Conservation (phyloP, 2,113 vertebrate genomes). For the Polypterus senegalus region DNA sequence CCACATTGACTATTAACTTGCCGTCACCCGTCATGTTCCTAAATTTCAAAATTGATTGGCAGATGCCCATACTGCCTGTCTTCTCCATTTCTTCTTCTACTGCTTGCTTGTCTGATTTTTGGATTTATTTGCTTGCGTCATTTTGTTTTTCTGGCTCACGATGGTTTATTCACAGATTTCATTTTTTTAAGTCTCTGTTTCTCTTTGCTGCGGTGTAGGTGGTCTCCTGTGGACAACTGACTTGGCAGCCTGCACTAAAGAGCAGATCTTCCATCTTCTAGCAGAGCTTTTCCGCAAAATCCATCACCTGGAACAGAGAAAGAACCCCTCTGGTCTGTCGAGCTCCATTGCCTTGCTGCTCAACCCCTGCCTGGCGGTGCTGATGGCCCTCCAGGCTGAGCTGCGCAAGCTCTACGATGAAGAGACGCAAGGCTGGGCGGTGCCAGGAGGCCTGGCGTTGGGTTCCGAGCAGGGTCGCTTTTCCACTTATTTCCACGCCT, state of each 20-base stretch:
- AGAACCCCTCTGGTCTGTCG: slow-evolving; percentile 64
- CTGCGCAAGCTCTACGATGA: slow-evolving; percentile 85
- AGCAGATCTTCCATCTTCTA: slow-evolving; percentile 80
- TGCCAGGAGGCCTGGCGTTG: slow-evolving; percentile 43
- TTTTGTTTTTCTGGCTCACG: no score
- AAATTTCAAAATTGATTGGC: no score
- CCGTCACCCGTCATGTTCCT: no score
- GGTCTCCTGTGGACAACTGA: slow-evolving; percentile 92
- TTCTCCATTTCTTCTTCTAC: no score
- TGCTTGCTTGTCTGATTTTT: no score
- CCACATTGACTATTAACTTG: no score
- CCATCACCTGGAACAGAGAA: slow-evolving; percentile 75
- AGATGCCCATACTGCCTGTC: no score
- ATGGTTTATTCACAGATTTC: no score
- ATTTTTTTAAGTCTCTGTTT: slow-evolving; percentile 1
- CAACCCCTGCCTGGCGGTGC: slow-evolving; percentile 87
- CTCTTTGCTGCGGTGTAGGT: slow-evolving; percentile 39
- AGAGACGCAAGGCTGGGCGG: slow-evolving; percentile 82
- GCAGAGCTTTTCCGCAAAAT: slow-evolving; percentile 85
- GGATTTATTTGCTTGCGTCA: no score
- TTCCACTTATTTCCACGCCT: slow-evolving; percentile 87
- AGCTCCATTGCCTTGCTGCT: slow-evolving; percentile 86
- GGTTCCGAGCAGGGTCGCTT: slow-evolving; percentile 76
- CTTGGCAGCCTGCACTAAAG: slow-evolving; percentile 82
- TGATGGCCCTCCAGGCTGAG: slow-evolving; percentile 90